Conservation (phyloP, 1,140 invertebrate genomes). For the Bombus waltoni region DNA sequence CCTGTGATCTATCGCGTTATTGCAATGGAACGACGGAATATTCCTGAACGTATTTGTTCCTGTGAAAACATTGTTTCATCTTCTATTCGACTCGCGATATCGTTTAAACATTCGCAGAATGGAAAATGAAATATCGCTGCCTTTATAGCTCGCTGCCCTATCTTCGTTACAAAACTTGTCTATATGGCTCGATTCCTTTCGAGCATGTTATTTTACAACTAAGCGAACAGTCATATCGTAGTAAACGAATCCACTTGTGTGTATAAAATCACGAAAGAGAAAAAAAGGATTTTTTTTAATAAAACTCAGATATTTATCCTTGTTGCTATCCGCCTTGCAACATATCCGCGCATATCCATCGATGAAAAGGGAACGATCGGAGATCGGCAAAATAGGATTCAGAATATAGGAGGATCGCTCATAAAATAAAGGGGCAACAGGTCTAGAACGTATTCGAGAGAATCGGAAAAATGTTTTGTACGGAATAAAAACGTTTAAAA, state of each 20-base stretch:
- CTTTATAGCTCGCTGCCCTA: not conserved
- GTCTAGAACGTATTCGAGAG: not conserved
- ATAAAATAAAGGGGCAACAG: not conserved
- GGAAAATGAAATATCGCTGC: not conserved
- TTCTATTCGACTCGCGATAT: not conserved
- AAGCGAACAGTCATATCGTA: not conserved
- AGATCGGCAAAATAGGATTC: not conserved
- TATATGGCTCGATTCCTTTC: too few relatives aligned
- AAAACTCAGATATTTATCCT: not conserved
- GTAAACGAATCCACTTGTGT: not conserved
- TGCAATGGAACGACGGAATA: fast-evolving
- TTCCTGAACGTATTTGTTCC: not conserved
- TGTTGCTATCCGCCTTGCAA: too few relatives aligned
- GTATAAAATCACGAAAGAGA: not conserved
- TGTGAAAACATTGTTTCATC: not conserved
- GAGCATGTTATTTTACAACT: not conserved
- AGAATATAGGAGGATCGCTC: not conserved
- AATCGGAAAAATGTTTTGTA: slow-evolving; percentile 15
- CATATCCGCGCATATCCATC: too few relatives aligned
- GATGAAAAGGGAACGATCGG: not conserved
- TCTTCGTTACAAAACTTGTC: not conserved
- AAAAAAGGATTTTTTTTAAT: not conserved
- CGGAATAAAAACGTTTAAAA: slow-evolving; percentile 15
- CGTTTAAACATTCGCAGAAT: not conserved
- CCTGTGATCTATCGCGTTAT: not conserved